Conservation (phyloP, 1,140 invertebrate genomes). For the Heliconius eleuchia region DNA sequence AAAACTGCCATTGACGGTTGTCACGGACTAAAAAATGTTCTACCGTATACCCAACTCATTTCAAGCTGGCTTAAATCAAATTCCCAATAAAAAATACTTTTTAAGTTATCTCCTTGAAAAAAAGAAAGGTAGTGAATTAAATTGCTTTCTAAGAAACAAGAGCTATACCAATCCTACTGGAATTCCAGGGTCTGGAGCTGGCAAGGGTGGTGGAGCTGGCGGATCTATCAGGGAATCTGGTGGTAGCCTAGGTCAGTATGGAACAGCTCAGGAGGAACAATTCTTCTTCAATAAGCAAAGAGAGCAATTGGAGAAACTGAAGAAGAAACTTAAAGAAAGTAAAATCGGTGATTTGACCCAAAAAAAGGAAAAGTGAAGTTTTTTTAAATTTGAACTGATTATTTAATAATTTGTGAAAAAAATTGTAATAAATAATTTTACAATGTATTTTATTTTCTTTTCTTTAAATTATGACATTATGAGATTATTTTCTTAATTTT, state of each 20-base stretch:
- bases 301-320: slow-evolving; percentile 57
- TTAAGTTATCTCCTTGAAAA: not conserved
- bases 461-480: not conserved
- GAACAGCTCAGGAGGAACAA: slow-evolving; percentile 60
- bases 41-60: not conserved
- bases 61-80: not conserved
- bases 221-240: slow-evolving; percentile 59
- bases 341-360: slow-evolving; percentile 38
- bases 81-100: not conserved
- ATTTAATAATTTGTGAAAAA: not conserved
- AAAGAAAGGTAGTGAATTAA: not conserved
- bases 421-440: not conserved
- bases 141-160: slow-evolving; percentile 8
- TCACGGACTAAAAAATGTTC: not conserved
- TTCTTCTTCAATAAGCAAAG: slow-evolving; percentile 64
- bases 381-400: not conserved
- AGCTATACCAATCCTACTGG: slow-evolving; percentile 39
- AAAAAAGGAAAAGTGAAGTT: slow-evolving; percentile 44
- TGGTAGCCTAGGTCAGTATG: slow-evolving; percentile 58
- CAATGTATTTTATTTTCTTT: not conserved
- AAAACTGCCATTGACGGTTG: not conserved
- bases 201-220: slow-evolving; percentile 56
- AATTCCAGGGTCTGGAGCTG: slow-evolving; percentile 53
- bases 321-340: slow-evolving; percentile 50
- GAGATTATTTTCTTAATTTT: too few relatives aligned